Evolutionary conservation across 2,888 invertebrate species (phyloP).

Genomic region (Eubasilissa splendida): DNA sequence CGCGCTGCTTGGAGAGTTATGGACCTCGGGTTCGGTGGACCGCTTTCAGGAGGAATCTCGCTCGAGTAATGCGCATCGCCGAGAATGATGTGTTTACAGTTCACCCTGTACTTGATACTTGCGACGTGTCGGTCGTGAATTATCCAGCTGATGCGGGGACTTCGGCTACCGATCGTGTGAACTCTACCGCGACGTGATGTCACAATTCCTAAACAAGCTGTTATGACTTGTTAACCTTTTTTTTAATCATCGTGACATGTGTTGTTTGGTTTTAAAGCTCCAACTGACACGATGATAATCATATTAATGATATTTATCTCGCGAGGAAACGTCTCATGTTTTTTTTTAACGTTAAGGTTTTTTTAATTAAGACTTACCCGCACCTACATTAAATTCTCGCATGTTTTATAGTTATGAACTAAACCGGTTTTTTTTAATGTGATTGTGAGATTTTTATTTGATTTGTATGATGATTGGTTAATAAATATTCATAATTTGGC

Average conservation of each 20-base stretch:
- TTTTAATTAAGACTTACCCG: no score
- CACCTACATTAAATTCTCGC: no score
- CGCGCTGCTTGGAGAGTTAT: conserved; percentile 11
- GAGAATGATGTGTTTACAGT: conserved; percentile 25
- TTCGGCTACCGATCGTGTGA: conserved; percentile 6
- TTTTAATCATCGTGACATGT: neutral
- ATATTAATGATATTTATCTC: no score
- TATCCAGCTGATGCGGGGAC: neutral
- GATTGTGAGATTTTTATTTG: no score
- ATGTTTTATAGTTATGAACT: no score
- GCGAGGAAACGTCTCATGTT: no score
- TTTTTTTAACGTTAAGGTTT: no score
- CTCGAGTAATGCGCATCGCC: conserved; percentile 1
- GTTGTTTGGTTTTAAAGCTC: no score
- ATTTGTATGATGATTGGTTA: no score
- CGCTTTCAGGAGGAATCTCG: neutral
- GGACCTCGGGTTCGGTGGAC: neutral
- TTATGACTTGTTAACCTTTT: neutral
- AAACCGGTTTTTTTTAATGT: no score
- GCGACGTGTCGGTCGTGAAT: conserved; percentile 9
- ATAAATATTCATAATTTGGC: no score
- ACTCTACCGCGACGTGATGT: neutral
- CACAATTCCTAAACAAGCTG: neutral
- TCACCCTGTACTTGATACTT: neutral
- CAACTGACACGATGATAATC: no score